Evolutionary conservation across 1,140 invertebrate genomes (phyloP), one percentile per base, ranked within the genome.

Genomic region (Drosophila athabasca): DNA sequence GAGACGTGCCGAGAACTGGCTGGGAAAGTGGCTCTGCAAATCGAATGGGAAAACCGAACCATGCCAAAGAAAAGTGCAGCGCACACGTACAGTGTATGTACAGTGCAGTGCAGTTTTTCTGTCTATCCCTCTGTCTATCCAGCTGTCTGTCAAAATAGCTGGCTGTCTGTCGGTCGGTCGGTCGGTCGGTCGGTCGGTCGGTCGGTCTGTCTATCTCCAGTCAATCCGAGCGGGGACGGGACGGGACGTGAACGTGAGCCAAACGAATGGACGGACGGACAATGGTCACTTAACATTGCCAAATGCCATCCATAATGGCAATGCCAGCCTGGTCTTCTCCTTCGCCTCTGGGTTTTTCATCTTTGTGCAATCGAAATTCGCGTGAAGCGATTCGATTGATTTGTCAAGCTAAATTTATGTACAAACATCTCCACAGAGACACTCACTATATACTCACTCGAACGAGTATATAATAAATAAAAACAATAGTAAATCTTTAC

Each of bases 21-120:
- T 49, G 46, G 62, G 72, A 68, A 76, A 70, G 67, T 39, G 35
- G 35, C 35, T 70, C 65, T 31, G 45, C 52, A 31, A 58, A 69
- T 69, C 67, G 67, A 70, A 58, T 43, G 67, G 26, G 65, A 70
- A 76, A 75, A 87, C 62, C 67, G 61, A 81, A 81, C 77, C 78
- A 46, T 78, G 81, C 77, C 81, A 81, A 81, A 66, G 79, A 85
- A 85, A 85, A 85, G 75, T 72, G 75, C 58, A 68, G 59, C 39
- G 39, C 9, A 35, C 19, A n/a, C 22, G 17, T 31, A 9, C 31
- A 31, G 24, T n/a, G n/a, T 19, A 19, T 19, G 17, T 19, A 1
- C 6, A 29, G 5, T 17, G 39, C 26, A 44, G 22, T 26, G 24
- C 22, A 39, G 22, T 26, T 62, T 39, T 54, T 41, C 41, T 46